Conservation (phyloP, 2,113 vertebrate genomes). For the Lagopus leucura region DNA sequence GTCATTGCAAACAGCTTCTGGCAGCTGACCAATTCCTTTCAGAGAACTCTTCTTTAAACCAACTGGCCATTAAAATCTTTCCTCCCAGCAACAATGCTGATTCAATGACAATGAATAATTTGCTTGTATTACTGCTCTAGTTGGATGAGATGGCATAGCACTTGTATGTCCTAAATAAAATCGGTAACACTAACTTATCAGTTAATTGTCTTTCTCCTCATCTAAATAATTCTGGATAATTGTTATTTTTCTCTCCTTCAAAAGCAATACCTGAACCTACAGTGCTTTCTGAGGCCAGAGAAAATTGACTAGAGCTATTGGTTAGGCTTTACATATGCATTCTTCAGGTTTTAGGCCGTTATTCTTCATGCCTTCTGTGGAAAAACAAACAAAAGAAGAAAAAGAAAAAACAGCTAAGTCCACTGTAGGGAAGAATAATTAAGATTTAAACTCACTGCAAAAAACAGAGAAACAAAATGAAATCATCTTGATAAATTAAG, state of each 20-base stretch:
- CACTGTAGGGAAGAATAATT: not conserved
- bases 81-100: conserved; percentile 57
- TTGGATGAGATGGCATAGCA: conserved; percentile 51
- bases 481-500: not conserved
- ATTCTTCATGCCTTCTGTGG: not conserved
- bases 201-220: conserved; percentile 46
- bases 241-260: not conserved
- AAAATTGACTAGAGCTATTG: not conserved
- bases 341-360: not conserved
- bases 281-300: not conserved
- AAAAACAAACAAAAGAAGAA: not conserved
- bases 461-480: not conserved
- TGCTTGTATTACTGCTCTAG: conserved; percentile 66
- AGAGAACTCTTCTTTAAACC: conserved; percentile 71
- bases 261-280: not conserved
- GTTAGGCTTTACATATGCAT: not conserved
- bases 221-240: not conserved
- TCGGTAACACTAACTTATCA: conserved; percentile 44
- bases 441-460: not conserved
- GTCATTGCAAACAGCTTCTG: conserved; percentile 72
- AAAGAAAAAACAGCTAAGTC: not conserved
- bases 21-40: conserved; percentile 71
- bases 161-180: conserved; percentile 48
- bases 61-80: conserved; percentile 73
- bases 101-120: conserved; percentile 70